Conservation (phyloP, 2,888 invertebrate genomes). For the Adelphocoris suturalis region DNA sequence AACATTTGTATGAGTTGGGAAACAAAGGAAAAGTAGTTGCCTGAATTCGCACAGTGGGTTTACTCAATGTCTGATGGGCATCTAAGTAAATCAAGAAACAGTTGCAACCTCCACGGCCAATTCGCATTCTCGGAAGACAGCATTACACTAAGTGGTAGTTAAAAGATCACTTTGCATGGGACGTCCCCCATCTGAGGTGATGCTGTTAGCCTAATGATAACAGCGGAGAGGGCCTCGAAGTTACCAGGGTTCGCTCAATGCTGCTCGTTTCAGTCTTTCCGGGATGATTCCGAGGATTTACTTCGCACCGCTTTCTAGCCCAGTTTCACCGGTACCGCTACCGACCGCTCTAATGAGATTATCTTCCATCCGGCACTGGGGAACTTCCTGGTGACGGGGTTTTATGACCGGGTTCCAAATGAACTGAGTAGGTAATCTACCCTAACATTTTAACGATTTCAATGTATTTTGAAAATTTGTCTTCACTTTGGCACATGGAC, state of each 20-base stretch:
- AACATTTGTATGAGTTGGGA: background rate
- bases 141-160: background rate
- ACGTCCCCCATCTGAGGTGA: background rate
- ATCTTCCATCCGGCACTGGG: background rate
- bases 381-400: background rate
- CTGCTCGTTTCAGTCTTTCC: background rate
- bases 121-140: background rate
- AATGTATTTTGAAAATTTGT: too few species aligned
- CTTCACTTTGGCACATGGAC: too few species aligned
- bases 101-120: background rate
- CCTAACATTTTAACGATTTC: too few species aligned
- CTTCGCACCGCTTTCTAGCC: background rate
- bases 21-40: background rate
- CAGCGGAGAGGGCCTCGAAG: background rate
- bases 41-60: background rate
- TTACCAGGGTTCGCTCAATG: background rate
- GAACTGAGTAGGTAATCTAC: too few species aligned
- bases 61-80: background rate
- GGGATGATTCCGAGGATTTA: background rate
- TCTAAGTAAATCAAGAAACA: background rate
- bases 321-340: background rate
- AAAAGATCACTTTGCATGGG: background rate
- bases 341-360: background rate
- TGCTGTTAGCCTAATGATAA: conserved; percentile 27
- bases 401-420: background rate